Conservation (phyloP, 2,888 invertebrate species). For the Ornithoptera alexandrae region DNA sequence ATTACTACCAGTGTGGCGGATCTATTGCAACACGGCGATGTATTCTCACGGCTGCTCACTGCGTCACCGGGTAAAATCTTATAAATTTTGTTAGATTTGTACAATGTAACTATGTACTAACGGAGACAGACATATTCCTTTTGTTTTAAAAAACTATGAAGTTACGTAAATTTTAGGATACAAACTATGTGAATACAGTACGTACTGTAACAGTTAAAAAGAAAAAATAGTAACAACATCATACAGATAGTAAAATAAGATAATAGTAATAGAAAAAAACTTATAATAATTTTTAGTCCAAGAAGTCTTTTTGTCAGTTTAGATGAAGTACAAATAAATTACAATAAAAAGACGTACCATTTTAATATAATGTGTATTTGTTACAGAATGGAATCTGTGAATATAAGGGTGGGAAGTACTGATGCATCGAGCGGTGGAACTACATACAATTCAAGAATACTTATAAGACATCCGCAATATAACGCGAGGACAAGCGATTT, state of each 20-base stretch:
- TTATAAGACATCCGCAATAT: conserved; percentile 60
- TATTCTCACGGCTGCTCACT: conserved; percentile 74
- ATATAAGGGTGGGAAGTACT: conserved; percentile 65
- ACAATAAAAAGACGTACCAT: too few relatives aligned
- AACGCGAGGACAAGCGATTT: conserved; percentile 59
- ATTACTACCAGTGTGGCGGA: conserved; percentile 68
- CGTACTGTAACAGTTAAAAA: too few relatives aligned
- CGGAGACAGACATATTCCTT: too few relatives aligned
- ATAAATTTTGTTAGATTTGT: conserved; percentile 7
- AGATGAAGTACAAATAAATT: neutral
- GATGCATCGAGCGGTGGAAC: conserved; percentile 57
- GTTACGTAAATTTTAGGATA: too few relatives aligned
- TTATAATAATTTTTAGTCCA: too few relatives aligned
- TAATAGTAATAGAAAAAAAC: too few relatives aligned
- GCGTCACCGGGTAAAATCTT: conserved; percentile 57
- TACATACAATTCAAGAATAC: conserved; percentile 51
- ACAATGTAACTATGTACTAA: neutral
- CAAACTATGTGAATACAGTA: too few relatives aligned
- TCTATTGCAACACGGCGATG: conserved; percentile 58
- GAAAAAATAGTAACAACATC: too few relatives aligned
- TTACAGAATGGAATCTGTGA: conserved; percentile 49
- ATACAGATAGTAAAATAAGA: too few relatives aligned
- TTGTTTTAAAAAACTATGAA: too few relatives aligned
- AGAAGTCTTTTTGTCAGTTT: neutral
- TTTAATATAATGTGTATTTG: neutral